Conservation (phyloP, 1,140 invertebrate species). For the Argopecten irradians region DNA sequence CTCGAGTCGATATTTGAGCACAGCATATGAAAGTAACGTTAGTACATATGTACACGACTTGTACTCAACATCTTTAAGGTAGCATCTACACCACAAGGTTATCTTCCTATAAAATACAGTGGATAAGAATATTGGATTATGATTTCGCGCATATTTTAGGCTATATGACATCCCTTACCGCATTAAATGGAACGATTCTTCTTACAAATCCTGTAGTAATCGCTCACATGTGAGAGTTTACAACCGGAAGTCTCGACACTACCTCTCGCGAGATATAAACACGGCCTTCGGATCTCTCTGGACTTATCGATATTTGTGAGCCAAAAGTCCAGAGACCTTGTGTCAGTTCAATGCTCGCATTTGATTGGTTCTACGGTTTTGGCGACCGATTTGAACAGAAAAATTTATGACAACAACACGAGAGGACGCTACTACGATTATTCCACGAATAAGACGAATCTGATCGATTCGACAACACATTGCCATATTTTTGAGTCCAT, state of each 20-base stretch:
- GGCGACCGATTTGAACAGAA: conserved; percentile 7
- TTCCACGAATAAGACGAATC: neutral
- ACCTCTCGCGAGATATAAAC: neutral
- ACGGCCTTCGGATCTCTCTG: neutral
- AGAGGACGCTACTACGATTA: neutral
- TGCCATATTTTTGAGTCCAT: neutral
- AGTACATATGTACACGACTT: too few relatives aligned
- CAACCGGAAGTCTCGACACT: neutral
- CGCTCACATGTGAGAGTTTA: neutral
- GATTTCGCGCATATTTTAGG: neutral
- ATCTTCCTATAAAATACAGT: too few relatives aligned
- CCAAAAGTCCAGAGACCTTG: neutral
- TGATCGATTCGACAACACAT: neutral
- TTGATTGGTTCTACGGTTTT: neutral
- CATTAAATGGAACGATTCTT: neutral
- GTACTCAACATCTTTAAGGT: too few relatives aligned
- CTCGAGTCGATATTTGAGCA: too few relatives aligned
- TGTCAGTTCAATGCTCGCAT: neutral
- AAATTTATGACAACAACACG: neutral
- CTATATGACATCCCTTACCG: neutral
- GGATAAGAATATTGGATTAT: too few relatives aligned
- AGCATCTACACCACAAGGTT: too few relatives aligned
- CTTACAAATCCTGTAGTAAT: neutral
- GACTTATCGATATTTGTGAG: neutral
- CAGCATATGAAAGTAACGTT: too few relatives aligned